Evolutionary conservation across 53 echinoderm and acorn worm species (phyloP), one percentile per base, ranked within the genome.

Genomic region (Apostichopus leukothele): DNA sequence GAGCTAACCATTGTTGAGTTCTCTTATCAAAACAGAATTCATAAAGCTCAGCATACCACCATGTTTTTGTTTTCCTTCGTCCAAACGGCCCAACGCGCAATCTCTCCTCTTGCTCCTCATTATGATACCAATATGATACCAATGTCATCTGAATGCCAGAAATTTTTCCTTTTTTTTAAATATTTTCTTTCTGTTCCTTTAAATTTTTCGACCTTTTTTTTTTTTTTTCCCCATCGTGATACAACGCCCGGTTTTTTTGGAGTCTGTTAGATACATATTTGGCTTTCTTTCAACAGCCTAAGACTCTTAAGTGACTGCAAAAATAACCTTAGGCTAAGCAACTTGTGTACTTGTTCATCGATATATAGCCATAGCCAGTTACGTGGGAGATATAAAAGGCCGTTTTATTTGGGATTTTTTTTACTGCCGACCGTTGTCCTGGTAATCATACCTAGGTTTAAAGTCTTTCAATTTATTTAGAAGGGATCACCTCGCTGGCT

Each of bases 331-430:
- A 80, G 80, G 80, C 80, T 57, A 80, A 81, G 19, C 59, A 57
- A 81, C 55, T 81, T 81, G 81, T 81, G 81, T 81, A 81, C 54
- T 81, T 81, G 81, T 81, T 54, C 81, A 60, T 81, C 54, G 81
- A 81, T 81, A 81, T 39, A 39, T 39, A 39, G 39, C 39, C 39
- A 39, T 39, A 55, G 81, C 55, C 71, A 10, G 53, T 81, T 81
- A 81, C 20, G 54, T 57, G 55, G 23, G 39, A 39, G 39, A 20
- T 21, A 59, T 53, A 80, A 53, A 80, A 80, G 57, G 53, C 19
- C 13, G 0, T 53, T 81, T 81, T 79, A 79, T 79, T 51, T 79
- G n/a, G 79, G 16, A 39, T 39, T 39, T 39, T 79, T 7, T 79
- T 79, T 79, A 79, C 79, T 79, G 79, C 79, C 79, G n/a, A 52